Base-by-base conservation (phyloP, 2,113 vertebrate species). In the Chloropsis hardwickii region DNA sequence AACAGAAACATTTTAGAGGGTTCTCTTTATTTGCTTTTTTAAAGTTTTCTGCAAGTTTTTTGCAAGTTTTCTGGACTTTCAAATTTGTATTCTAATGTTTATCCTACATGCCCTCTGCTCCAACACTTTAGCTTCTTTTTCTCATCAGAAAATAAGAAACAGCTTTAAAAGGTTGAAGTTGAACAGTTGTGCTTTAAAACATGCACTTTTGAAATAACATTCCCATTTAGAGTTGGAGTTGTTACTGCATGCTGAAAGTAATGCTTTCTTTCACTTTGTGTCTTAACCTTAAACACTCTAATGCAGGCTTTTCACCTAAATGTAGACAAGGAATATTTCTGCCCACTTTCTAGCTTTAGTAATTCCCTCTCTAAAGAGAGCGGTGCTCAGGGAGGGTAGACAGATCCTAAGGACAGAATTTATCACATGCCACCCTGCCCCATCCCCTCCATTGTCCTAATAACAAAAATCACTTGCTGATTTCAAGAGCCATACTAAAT, bases 301-400 rank as follows among this genome's bases (percentile, higher is more conserved):
- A 37, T 9, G 14, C 16, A 51, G 35, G 29, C 9, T 23, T 86
- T 88, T 58, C 8, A 33, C 31, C 25, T 81, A 56, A n/a, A 48
- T 4, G 20, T 58, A 90, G 47, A 22, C 18, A 57, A 87, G 23
- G 28, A 81, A 57, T 14, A 6, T 35, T 69, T 65, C 73, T 85
- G 42, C 50, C 42, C 15, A 40, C 48, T 71, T 90, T 33, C 76
- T 40, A 50, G 37, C 10, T 66, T 66, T 29, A 77, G 67, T 48
- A 58, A 66, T 70, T 77, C 39, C 45, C 20, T 86, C 27, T 57
- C 14, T 72, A 39, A 72, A 54, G 12, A 57, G 16, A 77, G 45
- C 3, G 42, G 12, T 25, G 37, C 4, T n/a, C 10, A 6, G 10
- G 9, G 12, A 1, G 5, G 8, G 1, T 56, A 40, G n/a, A 33